A percentile compares a stretch with the other conserved stretches of the same genome.
These are phyloP conservation scores for Chironomus riparius DNA, from an alignment of 2,888 invertebrate genomes.

Conservation along the genomic window DNA sequence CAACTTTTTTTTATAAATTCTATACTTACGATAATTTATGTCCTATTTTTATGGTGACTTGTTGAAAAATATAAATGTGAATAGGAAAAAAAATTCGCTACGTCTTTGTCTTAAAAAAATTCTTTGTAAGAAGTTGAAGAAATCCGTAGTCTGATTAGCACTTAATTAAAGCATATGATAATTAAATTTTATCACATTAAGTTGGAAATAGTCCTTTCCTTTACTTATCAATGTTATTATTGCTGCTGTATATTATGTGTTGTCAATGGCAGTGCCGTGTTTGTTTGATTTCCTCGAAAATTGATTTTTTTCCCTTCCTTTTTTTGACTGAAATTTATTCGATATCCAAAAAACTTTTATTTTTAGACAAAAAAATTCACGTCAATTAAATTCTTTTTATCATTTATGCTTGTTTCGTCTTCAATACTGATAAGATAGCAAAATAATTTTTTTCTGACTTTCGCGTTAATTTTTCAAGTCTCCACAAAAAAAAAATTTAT, in stretches of 20 bases:
- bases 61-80: no score
- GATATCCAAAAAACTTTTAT: background rate
- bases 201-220: background rate
- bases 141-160: no score
- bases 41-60: no score
- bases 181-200: background rate
- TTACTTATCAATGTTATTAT: background rate
- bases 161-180: background rate
- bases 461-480: background rate
- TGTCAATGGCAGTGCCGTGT: conserved; percentile 24
- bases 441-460: background rate
- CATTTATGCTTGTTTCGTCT: background rate
- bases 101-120: no score
- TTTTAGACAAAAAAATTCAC: background rate
- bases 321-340: background rate
- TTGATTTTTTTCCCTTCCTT: conserved; percentile 1
- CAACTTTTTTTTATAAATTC: no score
- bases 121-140: no score
- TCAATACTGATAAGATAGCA: conserved; percentile 20
- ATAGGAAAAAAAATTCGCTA: no score
- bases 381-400: background rate
- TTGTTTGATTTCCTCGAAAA: conserved; percentile 16
- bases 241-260: background rate
- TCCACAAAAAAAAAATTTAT: background rate
- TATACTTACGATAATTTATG: no score